phyloP scores from a whole-genome alignment of 2,888 invertebrate species.

The Blastobasis adustella region DNA sequence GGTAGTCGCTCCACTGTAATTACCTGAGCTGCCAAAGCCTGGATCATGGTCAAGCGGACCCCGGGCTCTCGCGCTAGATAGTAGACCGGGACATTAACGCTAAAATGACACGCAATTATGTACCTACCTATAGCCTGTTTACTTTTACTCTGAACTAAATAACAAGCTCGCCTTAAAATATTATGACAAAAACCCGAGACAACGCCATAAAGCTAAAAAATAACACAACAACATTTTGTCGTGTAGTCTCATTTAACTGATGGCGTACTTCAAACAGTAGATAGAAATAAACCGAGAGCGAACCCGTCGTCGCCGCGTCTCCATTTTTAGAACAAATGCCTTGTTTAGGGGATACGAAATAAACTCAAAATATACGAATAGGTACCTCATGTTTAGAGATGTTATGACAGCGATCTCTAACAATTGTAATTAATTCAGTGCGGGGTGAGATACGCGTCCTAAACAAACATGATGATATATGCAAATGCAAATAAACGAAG shows the following conservation, averaged over 20 bases:
- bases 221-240: conserved; percentile 32
- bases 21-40: too few relatives aligned
- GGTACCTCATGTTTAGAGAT: conserved; percentile 13
- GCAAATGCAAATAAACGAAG: conserved; percentile 22
- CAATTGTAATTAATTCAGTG: conserved; percentile 39
- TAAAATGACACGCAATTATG: not conserved
- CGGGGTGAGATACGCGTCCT: conserved; percentile 32
- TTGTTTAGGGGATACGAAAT: conserved; percentile 29
- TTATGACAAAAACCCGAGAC: conserved; percentile 16
- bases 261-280: conserved; percentile 40
- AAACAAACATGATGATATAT: conserved; percentile 40
- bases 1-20: too few relatives aligned
- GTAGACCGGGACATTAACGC: too few relatives aligned
- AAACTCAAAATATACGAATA: conserved; percentile 24
- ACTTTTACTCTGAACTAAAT: not conserved
- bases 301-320: conserved; percentile 20
- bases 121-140: not conserved
- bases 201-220: conserved; percentile 28
- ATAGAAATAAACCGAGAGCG: conserved; percentile 41
- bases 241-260: conserved; percentile 39
- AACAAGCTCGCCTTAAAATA: not conserved
- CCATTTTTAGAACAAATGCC: conserved; percentile 43
- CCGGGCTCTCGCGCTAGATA: too few relatives aligned
- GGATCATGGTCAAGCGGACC: too few relatives aligned
- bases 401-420: conserved; percentile 28